Evolutionary conservation across 2,113 vertebrate species (phyloP).

Genomic region (Copsychus sechellarum): DNA sequence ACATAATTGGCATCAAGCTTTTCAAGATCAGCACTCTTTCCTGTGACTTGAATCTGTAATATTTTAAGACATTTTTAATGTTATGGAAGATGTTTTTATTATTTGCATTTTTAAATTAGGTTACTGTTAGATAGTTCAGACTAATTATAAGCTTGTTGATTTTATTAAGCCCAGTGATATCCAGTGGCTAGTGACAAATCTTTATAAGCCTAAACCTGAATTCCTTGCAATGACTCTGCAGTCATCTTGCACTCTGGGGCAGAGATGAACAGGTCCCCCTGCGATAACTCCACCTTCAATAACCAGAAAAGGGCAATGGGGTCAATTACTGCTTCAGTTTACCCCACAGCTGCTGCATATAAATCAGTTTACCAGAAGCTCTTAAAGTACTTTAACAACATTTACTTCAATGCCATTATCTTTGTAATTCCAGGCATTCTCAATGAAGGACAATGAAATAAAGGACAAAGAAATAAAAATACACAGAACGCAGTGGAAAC

Average conservation of each 20-base stretch:
- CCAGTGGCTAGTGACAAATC: slow-evolving; percentile 67
- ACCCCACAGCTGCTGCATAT: slow-evolving; percentile 56
- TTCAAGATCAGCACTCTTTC: slow-evolving; percentile 67
- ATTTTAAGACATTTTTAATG: slow-evolving; percentile 50
- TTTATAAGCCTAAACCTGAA: slow-evolving; percentile 62
- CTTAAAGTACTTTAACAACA: slow-evolving; percentile 9
- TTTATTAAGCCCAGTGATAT: slow-evolving; percentile 69
- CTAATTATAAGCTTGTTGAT: slow-evolving; percentile 75
- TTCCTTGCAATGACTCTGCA: slow-evolving; percentile 71
- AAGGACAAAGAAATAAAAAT: background rate
- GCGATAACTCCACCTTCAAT: slow-evolving; percentile 70
- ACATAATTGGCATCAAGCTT: slow-evolving; percentile 77
- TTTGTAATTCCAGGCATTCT: slow-evolving; percentile 39
- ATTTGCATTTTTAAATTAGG: slow-evolving; percentile 77
- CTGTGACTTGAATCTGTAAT: slow-evolving; percentile 69
- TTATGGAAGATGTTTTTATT: slow-evolving; percentile 64
- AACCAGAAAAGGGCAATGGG: slow-evolving; percentile 58
- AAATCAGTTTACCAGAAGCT: slow-evolving; percentile 69
- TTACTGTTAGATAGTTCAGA: slow-evolving; percentile 65
- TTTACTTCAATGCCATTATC: slow-evolving; percentile 58
- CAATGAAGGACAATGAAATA: slow-evolving; percentile 5
- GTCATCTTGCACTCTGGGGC: slow-evolving; percentile 36
- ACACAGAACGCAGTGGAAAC: background rate
- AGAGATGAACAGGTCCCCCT: slow-evolving; percentile 62
- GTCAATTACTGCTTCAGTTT: slow-evolving; percentile 75